Conservation (phyloP, 2,888 invertebrate species). For the Adelphocoris suturalis region DNA sequence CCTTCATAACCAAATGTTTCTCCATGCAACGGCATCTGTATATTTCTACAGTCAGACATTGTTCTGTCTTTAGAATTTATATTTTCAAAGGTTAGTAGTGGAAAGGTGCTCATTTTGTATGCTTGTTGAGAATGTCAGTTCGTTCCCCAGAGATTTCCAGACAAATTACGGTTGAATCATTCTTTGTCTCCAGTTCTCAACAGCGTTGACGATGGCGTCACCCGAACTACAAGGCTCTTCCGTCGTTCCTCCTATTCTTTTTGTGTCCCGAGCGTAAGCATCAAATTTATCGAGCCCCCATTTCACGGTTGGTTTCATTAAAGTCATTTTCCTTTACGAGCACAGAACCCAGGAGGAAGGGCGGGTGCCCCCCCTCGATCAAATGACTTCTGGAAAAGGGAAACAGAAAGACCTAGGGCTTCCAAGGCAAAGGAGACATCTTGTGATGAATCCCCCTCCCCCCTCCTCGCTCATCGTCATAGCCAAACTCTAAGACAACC, state of each 20-base stretch:
- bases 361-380: background rate
- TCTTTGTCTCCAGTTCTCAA: background rate
- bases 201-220: background rate
- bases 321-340: constrained; percentile 48
- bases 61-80: too few species aligned
- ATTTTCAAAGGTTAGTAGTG: too few species aligned
- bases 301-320: constrained; percentile 51
- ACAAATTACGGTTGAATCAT: background rate
- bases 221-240: background rate
- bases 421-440: constrained; percentile 14
- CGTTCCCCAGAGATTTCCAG: background rate
- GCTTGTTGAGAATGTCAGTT: background rate
- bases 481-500: background rate
- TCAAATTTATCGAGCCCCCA: constrained; percentile 44
- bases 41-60: too few species aligned
- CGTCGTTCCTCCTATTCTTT: constrained; percentile 1
- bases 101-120: background rate
- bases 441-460: constrained; percentile 15
- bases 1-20: too few species aligned
- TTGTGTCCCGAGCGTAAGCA: background rate
- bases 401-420: background rate
- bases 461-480: background rate
- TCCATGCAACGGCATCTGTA: too few species aligned
- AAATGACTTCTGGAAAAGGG: constrained; percentile 24
- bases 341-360: background rate